Conservation (phyloP, 2,888 invertebrate genomes). For the Heliothis peltigera region DNA sequence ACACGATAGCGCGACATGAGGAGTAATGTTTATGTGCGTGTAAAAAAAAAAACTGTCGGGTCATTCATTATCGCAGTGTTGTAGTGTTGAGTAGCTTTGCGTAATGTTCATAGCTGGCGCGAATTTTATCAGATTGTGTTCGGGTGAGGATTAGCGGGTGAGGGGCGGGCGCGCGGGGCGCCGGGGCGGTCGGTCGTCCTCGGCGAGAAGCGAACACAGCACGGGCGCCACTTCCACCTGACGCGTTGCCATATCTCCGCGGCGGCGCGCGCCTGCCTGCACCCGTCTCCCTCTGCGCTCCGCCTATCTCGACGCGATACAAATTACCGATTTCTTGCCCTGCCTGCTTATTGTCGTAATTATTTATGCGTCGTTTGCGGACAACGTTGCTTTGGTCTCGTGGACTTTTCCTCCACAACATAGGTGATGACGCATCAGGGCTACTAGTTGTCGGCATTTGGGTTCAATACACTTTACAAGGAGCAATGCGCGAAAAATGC, state of each 20-base stretch:
- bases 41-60: constrained; percentile 78
- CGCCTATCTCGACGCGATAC: constrained; percentile 87
- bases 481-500: constrained; percentile 52
- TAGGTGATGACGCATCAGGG: constrained; percentile 81
- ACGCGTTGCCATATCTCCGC: constrained; percentile 89
- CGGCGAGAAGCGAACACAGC: constrained; percentile 78
- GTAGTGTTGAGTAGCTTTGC: constrained; percentile 87
- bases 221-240: constrained; percentile 88
- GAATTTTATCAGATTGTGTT: constrained; percentile 90
- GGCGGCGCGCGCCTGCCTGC: constrained; percentile 84
- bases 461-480: constrained; percentile 83
- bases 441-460: constrained; percentile 78
- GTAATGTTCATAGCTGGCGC: constrained; percentile 89
- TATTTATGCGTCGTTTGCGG: constrained; percentile 87
- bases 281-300: constrained; percentile 84
- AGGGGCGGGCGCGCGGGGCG: constrained; percentile 73
- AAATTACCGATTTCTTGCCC: constrained; percentile 89
- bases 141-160: constrained; percentile 87
- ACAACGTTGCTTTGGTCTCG: constrained; percentile 80
- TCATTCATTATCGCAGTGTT: constrained; percentile 87
- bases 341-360: constrained; percentile 89
- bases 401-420: constrained; percentile 81
- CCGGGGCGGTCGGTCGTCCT: constrained; percentile 81
- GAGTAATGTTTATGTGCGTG: constrained; percentile 78
- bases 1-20: constrained; percentile 74